Base-by-base conservation (phyloP, 2,888 invertebrate species). In the Heliconius sara region DNA sequence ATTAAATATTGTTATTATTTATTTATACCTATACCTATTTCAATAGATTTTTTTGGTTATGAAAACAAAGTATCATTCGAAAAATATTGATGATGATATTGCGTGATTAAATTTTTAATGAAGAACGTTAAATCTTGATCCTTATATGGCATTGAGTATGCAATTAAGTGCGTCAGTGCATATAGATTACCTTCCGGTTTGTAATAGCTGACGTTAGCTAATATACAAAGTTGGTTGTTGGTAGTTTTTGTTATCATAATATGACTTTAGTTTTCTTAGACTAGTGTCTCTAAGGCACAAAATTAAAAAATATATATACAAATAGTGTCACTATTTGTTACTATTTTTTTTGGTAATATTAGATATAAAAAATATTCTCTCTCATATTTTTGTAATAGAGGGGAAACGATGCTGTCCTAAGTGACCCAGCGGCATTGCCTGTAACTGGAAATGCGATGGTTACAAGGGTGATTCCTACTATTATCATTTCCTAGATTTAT, bases 71-170 rank as follows among this genome's bases (percentile, higher is more conserved):
- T 39, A 6, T 6, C 43, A 0, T 25, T 5, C 27, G 43, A 47
- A 75, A 65, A 63, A 27, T 63, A 65, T 27, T 65, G 27, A 27
- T 60, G 52, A 52, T n/a, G n/a, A 65, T 22, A 43, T 5, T 30
- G 66, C 70, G 75, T 79, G 79, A 79, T 75, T 30, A 66, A 70
- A 70, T 34, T 75, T 63, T 75, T 25, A 70, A 75, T 43, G 27
- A 63, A 16, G 60, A 34, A 47, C 70, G 75, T 79, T 74, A 75
- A 79, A 75, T 70, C 70, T 75, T 47, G 25, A 43, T 60, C 66
- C 68, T 74, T 27, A 68, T 71, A 80, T 76, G 71, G 78, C 78
- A 75, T 76, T 68, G 76, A 65, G 63, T 75, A 47, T 73, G 73
- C 34, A 73, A 39, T 75, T 66, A 66, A 27, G 65, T 34, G 43